phyloP scores from a whole-genome alignment of 2,113 vertebrate genomes.

The rat (Rattus norvegicus) region GRCr8 NC_086028.1:83754501-83755000 shows the following conservation, averaged over 20 bases:
- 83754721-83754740: not conserved
- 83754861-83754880: constrained; percentile 20
- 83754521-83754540: too few species aligned
- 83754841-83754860: constrained; percentile 8
- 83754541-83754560: not conserved
- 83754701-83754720: not conserved
- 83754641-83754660: not conserved
- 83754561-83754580: constrained; percentile 42
- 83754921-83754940: constrained; percentile 44
- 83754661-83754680: constrained; percentile 32
- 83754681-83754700: not conserved
- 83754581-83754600: constrained; percentile 57
- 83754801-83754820: not conserved
- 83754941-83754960: constrained; percentile 41
- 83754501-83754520: not conserved
- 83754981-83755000: constrained; percentile 50
- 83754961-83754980: constrained; percentile 37
- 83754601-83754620: constrained; percentile 48
- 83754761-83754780: not conserved
- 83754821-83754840: not conserved
- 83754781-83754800: constrained; percentile 3
- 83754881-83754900: not conserved
- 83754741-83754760: not conserved
- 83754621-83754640: constrained; percentile 51
- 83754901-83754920: constrained; percentile 38